These are phyloP conservation scores for Psittacula cyanocephala DNA, from an alignment of 2,113 vertebrate species.

Conservation along the genomic window DNA sequence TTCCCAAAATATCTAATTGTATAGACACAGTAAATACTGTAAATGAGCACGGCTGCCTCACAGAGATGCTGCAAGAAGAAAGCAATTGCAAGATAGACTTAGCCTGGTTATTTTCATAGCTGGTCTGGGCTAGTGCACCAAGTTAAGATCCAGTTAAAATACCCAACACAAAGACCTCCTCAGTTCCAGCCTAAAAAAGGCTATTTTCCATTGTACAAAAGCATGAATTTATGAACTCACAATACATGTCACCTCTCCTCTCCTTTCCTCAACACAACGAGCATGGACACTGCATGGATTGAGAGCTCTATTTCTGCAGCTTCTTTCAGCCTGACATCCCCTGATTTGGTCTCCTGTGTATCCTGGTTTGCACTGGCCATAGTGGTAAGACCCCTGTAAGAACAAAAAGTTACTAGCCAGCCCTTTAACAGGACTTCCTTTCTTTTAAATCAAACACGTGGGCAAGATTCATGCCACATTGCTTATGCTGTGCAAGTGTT, in stretches of 20 bases:
- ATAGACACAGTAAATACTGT: not conserved
- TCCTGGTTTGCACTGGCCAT: conserved; percentile 87
- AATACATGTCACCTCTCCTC: conserved; percentile 85
- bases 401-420: not conserved
- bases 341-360: conserved; percentile 86
- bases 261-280: conserved; percentile 84
- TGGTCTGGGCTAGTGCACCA: not conserved
- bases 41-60: not conserved
- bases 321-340: conserved; percentile 82
- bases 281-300: conserved; percentile 89
- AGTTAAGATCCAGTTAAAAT: not conserved
- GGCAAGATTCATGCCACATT: not conserved
- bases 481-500: not conserved
- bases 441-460: not conserved
- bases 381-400: conserved; percentile 89
- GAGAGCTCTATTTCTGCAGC: conserved; percentile 81
- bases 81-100: not conserved
- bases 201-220: not conserved
- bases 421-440: not conserved
- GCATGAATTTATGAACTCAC: conserved; percentile 74
- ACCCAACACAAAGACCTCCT: not conserved
- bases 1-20: not conserved
- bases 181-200: not conserved
- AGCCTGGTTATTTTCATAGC: not conserved
- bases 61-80: not conserved